Evolutionary conservation across 2,113 vertebrate genomes (phyloP).

Genomic region (Pseudorhombus dupliciocellatus): DNA sequence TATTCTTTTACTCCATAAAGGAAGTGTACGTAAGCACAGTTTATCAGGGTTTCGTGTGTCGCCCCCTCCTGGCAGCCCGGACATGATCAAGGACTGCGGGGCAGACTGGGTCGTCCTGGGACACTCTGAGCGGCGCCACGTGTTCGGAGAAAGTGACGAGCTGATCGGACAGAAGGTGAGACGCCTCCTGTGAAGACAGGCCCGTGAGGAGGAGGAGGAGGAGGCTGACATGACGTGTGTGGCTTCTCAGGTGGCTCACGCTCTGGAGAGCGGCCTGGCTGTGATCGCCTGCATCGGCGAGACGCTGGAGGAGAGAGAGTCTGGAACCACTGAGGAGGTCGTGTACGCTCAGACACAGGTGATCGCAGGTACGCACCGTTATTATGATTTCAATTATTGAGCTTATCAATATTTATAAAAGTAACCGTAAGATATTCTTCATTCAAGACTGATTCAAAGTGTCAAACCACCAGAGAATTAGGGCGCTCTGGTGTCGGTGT

Average conservation of each 20-base stretch:
- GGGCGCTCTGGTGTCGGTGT: too few relatives aligned
- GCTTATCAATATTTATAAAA: neutral
- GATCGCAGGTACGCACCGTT: slow-evolving; percentile 84
- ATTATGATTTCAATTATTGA: neutral
- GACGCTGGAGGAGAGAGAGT: slow-evolving; percentile 91
- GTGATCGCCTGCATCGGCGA: slow-evolving; percentile 95
- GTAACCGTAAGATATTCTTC: too few relatives aligned
- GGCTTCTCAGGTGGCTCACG: slow-evolving; percentile 83
- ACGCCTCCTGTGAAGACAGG: too few relatives aligned
- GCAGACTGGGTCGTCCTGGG: slow-evolving; percentile 90
- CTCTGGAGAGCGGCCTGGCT: slow-evolving; percentile 83
- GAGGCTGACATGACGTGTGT: too few relatives aligned
- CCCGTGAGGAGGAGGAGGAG: too few relatives aligned
- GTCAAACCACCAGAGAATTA: too few relatives aligned
- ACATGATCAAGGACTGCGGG: slow-evolving; percentile 93
- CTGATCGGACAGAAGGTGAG: slow-evolving; percentile 89
- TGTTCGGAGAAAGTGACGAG: slow-evolving; percentile 93
- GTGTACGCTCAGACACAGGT: slow-evolving; percentile 90
- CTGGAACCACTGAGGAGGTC: slow-evolving; percentile 91
- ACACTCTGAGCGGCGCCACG: slow-evolving; percentile 90
- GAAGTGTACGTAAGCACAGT: too few relatives aligned
- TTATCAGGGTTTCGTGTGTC: neutral
- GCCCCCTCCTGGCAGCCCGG: slow-evolving; percentile 79
- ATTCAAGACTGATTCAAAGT: too few relatives aligned
- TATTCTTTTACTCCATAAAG: neutral